A percentile compares a stretch with the other conserved stretches of the same genome.
phyloP scores from a whole-genome alignment of 2,888 invertebrate species.

The Drosophila ezoana region DNA sequence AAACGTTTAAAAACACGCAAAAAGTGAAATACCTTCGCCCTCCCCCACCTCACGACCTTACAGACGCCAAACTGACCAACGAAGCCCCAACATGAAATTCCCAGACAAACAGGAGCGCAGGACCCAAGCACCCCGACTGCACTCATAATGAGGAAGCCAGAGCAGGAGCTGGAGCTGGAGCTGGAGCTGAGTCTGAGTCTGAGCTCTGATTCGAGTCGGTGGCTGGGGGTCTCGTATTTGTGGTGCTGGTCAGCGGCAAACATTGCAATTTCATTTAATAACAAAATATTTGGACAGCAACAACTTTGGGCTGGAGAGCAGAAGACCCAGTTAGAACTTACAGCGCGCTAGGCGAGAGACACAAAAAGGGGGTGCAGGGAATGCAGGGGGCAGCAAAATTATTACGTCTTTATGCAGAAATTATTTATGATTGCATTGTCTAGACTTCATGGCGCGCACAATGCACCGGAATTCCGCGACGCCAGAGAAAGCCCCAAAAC shows the following conservation, averaged over 20 bases:
- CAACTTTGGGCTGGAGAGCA: slow-evolving; percentile 10
- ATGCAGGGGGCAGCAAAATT: slow-evolving; percentile 53
- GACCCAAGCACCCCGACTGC: slow-evolving; percentile 23
- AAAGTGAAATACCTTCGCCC: slow-evolving; percentile 43
- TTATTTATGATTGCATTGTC: slow-evolving; percentile 79
- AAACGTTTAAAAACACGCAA: slow-evolving; percentile 72
- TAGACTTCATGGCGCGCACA: slow-evolving; percentile 71
- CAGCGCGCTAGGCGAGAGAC: slow-evolving; percentile 2
- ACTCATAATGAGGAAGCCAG: slow-evolving; percentile 58
- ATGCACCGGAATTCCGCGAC: slow-evolving; percentile 76
- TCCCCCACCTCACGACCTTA: background rate
- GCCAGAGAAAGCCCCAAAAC: slow-evolving; percentile 24
- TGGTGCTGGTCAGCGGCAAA: slow-evolving; percentile 68
- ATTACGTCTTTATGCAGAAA: slow-evolving; percentile 77
- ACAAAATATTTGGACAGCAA: slow-evolving; percentile 71
- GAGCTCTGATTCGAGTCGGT: background rate
- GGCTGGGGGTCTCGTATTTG: slow-evolving; percentile 21
- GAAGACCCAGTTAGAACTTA: slow-evolving; percentile 27
- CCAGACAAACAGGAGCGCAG: slow-evolving; percentile 59
- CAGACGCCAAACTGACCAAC: slow-evolving; percentile 21
- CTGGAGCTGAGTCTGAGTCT: slow-evolving; percentile 2
- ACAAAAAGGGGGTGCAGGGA: background rate
- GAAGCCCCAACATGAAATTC: slow-evolving; percentile 66
- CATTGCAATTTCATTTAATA: slow-evolving; percentile 79
- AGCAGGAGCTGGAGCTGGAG: slow-evolving; percentile 15